phyloP scores from a whole-genome alignment of 1,140 invertebrate genomes.

The Ooceraea biroi region DNA sequence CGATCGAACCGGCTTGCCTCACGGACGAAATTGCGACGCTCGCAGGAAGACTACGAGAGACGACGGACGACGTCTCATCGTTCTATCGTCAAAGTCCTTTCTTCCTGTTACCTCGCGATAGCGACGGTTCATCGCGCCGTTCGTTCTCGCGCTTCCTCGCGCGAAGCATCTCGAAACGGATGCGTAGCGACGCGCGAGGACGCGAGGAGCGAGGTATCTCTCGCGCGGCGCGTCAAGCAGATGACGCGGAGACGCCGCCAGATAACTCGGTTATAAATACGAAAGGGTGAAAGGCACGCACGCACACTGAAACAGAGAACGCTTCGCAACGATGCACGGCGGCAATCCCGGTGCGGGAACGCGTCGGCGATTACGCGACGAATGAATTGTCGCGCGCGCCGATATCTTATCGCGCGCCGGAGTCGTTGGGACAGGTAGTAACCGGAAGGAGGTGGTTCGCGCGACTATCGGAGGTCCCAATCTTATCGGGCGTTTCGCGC shows the following conservation, averaged over 20 bases:
- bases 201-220: neutral
- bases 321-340: neutral
- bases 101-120: too few relatives aligned
- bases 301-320: slow-evolving; percentile 58
- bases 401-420: slow-evolving; percentile 69
- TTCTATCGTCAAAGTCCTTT: too few relatives aligned
- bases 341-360: slow-evolving; percentile 25
- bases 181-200: too few relatives aligned
- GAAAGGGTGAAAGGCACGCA: slow-evolving; percentile 45
- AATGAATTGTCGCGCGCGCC: slow-evolving; percentile 63
- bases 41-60: too few relatives aligned
- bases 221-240: neutral
- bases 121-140: too few relatives aligned
- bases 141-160: too few relatives aligned
- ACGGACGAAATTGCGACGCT: too few relatives aligned
- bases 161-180: too few relatives aligned
- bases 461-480: slow-evolving; percentile 50
- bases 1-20: too few relatives aligned
- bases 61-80: too few relatives aligned
- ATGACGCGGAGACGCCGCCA: slow-evolving; percentile 13
- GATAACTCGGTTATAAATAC: slow-evolving; percentile 52
- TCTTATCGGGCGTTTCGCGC: slow-evolving; percentile 66
- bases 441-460: slow-evolving; percentile 68
- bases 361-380: slow-evolving; percentile 62
- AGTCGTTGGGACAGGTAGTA: slow-evolving; percentile 56